Conservation (phyloP, 2,888 invertebrate species). For the Patella caerulea region DNA sequence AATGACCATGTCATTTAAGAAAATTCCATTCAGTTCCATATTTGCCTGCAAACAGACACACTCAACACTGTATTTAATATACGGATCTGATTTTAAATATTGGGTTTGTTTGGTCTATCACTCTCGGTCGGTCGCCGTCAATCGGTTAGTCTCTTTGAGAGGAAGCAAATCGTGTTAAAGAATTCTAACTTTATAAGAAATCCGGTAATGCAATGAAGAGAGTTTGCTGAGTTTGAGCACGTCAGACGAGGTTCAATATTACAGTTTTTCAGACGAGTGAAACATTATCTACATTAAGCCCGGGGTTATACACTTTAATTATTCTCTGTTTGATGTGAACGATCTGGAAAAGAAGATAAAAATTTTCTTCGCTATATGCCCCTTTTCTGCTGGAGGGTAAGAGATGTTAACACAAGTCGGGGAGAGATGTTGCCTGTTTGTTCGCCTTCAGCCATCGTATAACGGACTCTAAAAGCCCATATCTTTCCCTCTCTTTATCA, state of each 20-base stretch:
- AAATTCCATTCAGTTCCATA: too few relatives aligned
- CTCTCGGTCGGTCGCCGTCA: too few relatives aligned
- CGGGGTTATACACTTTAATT: constrained; percentile 24
- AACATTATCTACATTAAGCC: constrained; percentile 25
- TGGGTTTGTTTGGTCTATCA: too few relatives aligned
- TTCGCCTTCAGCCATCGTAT: neutral
- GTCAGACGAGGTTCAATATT: neutral
- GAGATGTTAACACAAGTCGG: constrained; percentile 7
- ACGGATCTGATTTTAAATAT: too few relatives aligned
- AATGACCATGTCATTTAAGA: too few relatives aligned
- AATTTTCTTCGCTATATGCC: constrained; percentile 15
- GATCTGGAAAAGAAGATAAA: constrained; percentile 21
- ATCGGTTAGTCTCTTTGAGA: too few relatives aligned
- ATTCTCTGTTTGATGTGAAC: constrained; percentile 27
- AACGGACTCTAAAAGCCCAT: constrained; percentile 11
- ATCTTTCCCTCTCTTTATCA: constrained; percentile 12
- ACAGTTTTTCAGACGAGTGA: constrained; percentile 10
- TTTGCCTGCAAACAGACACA: too few relatives aligned
- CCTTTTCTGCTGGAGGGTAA: neutral
- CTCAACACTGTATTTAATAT: too few relatives aligned
- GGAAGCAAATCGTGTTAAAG: too few relatives aligned
- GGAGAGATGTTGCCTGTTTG: constrained; percentile 9
- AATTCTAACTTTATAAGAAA: neutral
- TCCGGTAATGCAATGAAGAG: constrained; percentile 6
- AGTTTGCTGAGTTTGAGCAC: neutral